Evolutionary conservation across 2,797 vertebrate species (phyloP), one percentile per base, ranked within the genome.

Genomic region (Acanthiza pusilla): DNA sequence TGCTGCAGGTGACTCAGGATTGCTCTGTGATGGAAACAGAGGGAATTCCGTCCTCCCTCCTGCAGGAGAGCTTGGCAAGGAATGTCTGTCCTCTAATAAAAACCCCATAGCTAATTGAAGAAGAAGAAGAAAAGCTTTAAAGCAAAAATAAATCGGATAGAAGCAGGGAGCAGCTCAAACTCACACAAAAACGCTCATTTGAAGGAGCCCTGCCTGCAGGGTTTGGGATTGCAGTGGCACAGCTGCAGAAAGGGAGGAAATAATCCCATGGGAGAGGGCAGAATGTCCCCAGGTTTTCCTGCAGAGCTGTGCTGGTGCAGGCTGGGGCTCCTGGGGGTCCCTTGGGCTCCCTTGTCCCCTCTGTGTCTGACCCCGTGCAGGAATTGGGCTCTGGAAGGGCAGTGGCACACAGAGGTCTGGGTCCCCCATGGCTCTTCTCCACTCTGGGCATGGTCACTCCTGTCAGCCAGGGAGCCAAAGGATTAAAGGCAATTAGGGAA

Each of bases 401-500:
- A 5, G 40, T 1, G 13, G 40, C 36, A 16, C 36, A 16, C 7
- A 32, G 60, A 25, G 48, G 10, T n/a, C 38, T 5, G 22, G 30
- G 15, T 11, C 14, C 29, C 12, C 11, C 27, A 4, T 1, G 1
- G 20, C 57, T 38, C 51, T 27, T 32, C 51, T 60, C 25, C 71
- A 19, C 9, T 2, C 77, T 54, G 77, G 54, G 34, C 75, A 1
- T 5, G 32, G 74, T 36, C 77, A n/a, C 26, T 65, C 17, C 54
- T 40, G 40, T 6, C 40, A 68, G 21, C 58, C 45, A 3, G 47
- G 63, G 84, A 32, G 34, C 54, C 54, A 36, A 42, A 47, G 67
- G 60, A 71, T 70, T 61, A 65, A 67, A 82, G 60, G 71, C 84
- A 88, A 65, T 87, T 61, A 89, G 58, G 53, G 61, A 89, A 89